Base-by-base conservation (phyloP, 1,140 invertebrate species). In the Elymnias hypermnestra region DNA sequence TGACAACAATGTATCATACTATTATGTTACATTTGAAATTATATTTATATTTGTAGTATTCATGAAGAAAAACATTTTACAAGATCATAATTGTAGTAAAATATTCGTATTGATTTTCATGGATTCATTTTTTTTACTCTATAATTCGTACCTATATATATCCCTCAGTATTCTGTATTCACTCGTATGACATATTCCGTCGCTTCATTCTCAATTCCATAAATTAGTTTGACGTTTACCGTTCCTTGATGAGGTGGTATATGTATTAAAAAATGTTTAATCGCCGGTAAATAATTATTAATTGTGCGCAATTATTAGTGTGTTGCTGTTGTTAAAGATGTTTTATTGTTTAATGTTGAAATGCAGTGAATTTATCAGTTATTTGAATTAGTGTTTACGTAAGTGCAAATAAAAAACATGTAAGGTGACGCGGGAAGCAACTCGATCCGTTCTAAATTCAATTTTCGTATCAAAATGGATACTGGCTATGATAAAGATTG, bases 401-500 rank as follows among this genome's bases (percentile, higher is more conserved):
- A 13, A 29, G 47, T 50, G 39, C n/a, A 21, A 46, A 26, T n/a
- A 9, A 14, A 50, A 48, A 50, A 49, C 40, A 57, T 53, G 50
- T 57, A 57, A 51, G 17, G 44, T 50, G 53, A 50, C 42, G 38
- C 45, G 54, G 39, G 29, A 52, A 46, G 26, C 48, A 56, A 46
- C 43, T 44, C 44, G 55, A 48, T 46, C 38, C 47, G 58, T 64
- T 35, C n/a, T 10, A 21, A 36, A 21, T 36, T 19, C 33, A 36
- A 21, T 33, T 36, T 17, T 36, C 19, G 33, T 53, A 35, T 40
- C 52, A 55, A 61, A 63, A 78, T 78, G 74, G 63, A 66, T 33
- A 7, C 29, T 51, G 38, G 39, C n/a, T 37, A 14, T 14, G 60
- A 67, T 10, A 64, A 67, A 23, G 76, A 81, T 35, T 81, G 76